Evolutionary conservation across 2,113 vertebrate genomes (phyloP), one percentile per base, ranked within the genome.

Genomic region (Calonectris borealis): DNA sequence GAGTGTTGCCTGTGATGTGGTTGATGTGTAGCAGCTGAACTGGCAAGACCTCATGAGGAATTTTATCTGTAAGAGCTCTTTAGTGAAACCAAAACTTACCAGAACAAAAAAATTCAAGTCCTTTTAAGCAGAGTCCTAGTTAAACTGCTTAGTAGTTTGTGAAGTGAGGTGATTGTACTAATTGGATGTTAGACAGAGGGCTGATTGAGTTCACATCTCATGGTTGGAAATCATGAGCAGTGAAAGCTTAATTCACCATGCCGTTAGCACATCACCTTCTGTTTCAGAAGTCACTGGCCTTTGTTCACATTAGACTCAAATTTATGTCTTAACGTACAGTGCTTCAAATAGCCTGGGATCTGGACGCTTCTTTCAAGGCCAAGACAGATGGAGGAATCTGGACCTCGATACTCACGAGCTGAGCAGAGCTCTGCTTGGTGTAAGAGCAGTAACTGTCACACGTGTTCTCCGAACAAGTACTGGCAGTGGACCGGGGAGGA

Each of bases 391-490:
- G 55, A 71, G 31, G 48, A 65, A 18, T 44, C 22, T 42, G 66
- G n/a, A 36, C 52, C 34, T 48, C 2, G 4, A 9, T 11, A 6
- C 32, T 16, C 8, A 0, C 1, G 13, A 77, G 54, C 46, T n/a
- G 64, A 77, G 86, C 71, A 65, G 72, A 83, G 62, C 31, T 88
- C 32, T 44, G 22, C 46, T 25, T 25, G 72, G 26, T 27, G 7
- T 19, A 8, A 15, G 40, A 58, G 60, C 60, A 49, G 69, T 11
- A 44, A 11, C 42, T 26, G 38, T 2, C 72, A 16, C 0, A 0
- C 1, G 2, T 20, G 36, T 34, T 44, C 70, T 38, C 62, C 65
- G 84, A 52, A 12, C 2, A 1, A 46, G 46, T 9, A 1, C 61
- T n/a, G 70, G 26, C 25, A 21, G 13, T 11, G 71, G 57, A 16